Evolutionary conservation across 1,140 invertebrate species (phyloP).

Genomic region (Drosophila asahinai): DNA sequence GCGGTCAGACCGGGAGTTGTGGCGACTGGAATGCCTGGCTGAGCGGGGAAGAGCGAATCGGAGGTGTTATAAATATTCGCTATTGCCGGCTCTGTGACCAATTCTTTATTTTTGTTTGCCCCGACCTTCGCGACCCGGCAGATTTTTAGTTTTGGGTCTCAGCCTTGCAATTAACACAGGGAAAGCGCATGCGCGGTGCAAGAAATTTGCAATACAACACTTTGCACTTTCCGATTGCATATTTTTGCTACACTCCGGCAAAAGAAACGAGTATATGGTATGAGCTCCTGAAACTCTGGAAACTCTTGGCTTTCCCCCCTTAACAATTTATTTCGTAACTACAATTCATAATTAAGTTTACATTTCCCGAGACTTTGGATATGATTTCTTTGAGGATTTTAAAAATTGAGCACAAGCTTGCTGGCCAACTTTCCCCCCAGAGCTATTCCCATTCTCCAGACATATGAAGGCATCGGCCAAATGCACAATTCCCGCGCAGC

Average conservation of each 20-base stretch:
- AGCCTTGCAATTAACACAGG: conserved; percentile 56
- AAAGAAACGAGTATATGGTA: neutral
- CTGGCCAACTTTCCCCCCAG: conserved; percentile 2
- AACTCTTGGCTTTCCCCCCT: neutral
- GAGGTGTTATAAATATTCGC: conserved; percentile 33
- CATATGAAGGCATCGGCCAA: conserved; percentile 4
- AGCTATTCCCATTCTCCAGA: conserved; percentile 1
- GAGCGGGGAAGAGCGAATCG: neutral
- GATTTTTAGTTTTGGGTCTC: conserved; percentile 28
- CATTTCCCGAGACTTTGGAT: neutral
- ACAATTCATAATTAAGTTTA: neutral
- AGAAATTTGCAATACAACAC: conserved; percentile 15
- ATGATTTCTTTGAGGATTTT: neutral
- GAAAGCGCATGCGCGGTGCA: conserved; percentile 8
- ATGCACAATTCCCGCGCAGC: conserved; percentile 15
- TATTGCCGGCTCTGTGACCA: conserved; percentile 27
- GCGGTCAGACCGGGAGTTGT: conserved; percentile 8
- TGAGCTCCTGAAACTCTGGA: too few relatives aligned
- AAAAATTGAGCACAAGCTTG: conserved; percentile 5
- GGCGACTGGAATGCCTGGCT: neutral
- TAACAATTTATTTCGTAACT: neutral
- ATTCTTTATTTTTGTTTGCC: conserved; percentile 9
- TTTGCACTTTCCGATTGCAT: conserved; percentile 14
- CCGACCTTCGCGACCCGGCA: conserved; percentile 29
- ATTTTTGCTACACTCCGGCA: conserved; percentile 4